phyloP scores from a whole-genome alignment of 2,888 invertebrate genomes.

The Andrena hattorfiana region DNA sequence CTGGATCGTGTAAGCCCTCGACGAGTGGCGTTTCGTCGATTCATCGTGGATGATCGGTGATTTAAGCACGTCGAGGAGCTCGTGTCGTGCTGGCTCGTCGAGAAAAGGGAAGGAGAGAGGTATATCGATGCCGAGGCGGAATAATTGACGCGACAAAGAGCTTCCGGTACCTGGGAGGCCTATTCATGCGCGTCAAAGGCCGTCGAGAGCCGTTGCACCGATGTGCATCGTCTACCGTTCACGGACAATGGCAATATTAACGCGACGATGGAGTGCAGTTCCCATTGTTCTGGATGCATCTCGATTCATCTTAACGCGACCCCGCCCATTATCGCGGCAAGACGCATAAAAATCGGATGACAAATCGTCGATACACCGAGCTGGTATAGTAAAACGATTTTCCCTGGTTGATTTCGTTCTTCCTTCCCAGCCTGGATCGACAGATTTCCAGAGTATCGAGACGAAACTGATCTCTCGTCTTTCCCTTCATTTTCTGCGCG shows the following conservation, averaged over 20 bases:
- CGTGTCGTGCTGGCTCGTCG: not conserved
- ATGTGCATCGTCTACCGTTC: constrained; percentile 53
- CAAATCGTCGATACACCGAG: constrained; percentile 4
- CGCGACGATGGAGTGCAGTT: constrained; percentile 62
- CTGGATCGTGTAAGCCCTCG: not conserved
- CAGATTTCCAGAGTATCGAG: no score
- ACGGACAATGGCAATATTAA: constrained; percentile 73
- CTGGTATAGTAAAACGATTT: not conserved
- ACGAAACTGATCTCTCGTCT: no score
- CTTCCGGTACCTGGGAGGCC: constrained; percentile 68
- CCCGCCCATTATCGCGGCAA: constrained; percentile 37
- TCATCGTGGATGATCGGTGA: constrained; percentile 1
- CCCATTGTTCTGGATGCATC: constrained; percentile 57
- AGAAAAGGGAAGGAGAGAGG: constrained; percentile 24
- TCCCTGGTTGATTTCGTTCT: not conserved
- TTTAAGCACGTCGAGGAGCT: not conserved
- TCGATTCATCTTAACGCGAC: constrained; percentile 44
- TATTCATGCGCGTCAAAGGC: constrained; percentile 70
- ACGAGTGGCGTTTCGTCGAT: not conserved
- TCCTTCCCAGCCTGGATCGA: no score
- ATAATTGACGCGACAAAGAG: constrained; percentile 73
- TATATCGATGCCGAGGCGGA: constrained; percentile 56
- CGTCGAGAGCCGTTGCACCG: constrained; percentile 57
- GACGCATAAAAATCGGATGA: constrained; percentile 15
- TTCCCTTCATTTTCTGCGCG: no score